Percentiles rank a stretch among this genome's conserved stretches.
phyloP scores from a whole-genome alignment of 1,140 invertebrate species.

The Teleogryllus occipitalis region DNA sequence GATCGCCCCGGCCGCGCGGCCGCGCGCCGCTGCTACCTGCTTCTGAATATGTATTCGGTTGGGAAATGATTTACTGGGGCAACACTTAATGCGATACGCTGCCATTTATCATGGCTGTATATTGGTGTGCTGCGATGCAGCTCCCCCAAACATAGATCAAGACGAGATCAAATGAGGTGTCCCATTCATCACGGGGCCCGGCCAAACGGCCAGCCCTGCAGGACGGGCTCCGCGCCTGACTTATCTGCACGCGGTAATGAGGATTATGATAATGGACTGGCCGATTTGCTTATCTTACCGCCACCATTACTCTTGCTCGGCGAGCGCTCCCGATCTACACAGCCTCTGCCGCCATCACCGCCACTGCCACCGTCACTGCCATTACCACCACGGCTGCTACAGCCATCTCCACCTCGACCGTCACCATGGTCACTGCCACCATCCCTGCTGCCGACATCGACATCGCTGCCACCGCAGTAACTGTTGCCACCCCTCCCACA shows the following conservation, averaged over 20 bases:
- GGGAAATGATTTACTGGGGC: neutral
- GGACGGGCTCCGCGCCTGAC: neutral
- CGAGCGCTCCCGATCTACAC: neutral
- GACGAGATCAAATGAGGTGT: constrained; percentile 3
- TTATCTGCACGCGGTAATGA: constrained; percentile 3
- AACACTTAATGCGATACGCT: constrained; percentile 4
- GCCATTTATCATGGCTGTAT: neutral
- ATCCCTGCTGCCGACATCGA: too few species aligned
- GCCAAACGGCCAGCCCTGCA: neutral
- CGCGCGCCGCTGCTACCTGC: neutral
- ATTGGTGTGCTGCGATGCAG: neutral
- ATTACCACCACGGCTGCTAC: too few species aligned
- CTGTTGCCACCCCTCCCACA: too few species aligned
- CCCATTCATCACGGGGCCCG: neutral
- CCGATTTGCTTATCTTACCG: neutral
- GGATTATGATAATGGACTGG: constrained; percentile 1
- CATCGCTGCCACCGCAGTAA: too few species aligned
- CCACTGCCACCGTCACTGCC: too few species aligned
- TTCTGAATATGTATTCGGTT: constrained; percentile 1
- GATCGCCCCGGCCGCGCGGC: too few species aligned
- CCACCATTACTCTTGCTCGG: neutral
- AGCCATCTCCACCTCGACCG: too few species aligned
- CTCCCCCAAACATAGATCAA: neutral
- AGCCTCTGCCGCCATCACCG: neutral
- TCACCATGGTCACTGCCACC: too few species aligned